These are phyloP conservation scores for Siphlonurus alternatus DNA, from an alignment of 2,888 invertebrate species.

Conservation along the genomic window DNA sequence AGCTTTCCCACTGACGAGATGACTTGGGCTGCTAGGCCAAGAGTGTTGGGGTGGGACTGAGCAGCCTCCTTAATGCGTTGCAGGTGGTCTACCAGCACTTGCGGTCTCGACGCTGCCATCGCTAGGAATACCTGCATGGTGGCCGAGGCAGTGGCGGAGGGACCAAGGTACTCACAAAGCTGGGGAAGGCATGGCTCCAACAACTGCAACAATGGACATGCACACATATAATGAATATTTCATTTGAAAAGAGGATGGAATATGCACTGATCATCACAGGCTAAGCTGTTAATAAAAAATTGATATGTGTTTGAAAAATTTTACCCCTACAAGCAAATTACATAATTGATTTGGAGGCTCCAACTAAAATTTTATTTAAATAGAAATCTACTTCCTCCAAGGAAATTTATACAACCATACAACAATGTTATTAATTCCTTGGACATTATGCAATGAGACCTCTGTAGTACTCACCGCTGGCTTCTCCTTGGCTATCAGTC, in stretches of 20 bases:
- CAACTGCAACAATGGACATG: slow-evolving; percentile 40
- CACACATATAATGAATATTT: background rate
- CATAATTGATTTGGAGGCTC: no score
- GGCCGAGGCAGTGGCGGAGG: slow-evolving; percentile 39
- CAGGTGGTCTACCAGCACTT: slow-evolving; percentile 52
- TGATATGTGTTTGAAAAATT: no score
- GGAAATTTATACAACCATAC: no score
- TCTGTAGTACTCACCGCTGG: slow-evolving; percentile 51
- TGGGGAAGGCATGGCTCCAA: slow-evolving; percentile 68
- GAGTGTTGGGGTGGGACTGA: slow-evolving; percentile 43
- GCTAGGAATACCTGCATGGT: slow-evolving; percentile 59
- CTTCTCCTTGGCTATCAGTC: slow-evolving; percentile 63
- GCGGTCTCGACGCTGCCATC: slow-evolving; percentile 51
- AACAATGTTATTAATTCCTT: no score
- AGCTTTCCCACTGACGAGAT: slow-evolving; percentile 54
- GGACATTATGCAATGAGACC: no score
- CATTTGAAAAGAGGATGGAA: background rate
- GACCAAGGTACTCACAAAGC: slow-evolving; percentile 55
- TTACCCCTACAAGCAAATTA: no score
- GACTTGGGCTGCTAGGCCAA: slow-evolving; percentile 49
- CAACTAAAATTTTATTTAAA: no score
- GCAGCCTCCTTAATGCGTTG: slow-evolving; percentile 48
- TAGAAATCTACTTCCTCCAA: no score
- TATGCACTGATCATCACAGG: no score
- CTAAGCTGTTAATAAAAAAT: no score